Base-by-base conservation (phyloP, 30 jellyfish, hydroid and myxozoan species). In the Nemopilema nomurai region DNA sequence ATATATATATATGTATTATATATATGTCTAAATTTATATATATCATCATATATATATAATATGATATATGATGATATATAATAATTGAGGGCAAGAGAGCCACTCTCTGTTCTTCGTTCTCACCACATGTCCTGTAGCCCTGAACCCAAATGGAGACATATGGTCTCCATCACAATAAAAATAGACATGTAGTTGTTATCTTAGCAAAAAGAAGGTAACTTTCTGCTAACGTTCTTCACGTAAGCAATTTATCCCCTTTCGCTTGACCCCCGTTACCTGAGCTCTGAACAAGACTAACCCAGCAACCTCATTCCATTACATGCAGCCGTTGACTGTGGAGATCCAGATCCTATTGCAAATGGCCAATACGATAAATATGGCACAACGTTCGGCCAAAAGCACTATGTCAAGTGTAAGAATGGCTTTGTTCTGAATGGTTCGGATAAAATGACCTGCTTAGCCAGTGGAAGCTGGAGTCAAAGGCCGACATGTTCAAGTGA, bases 241-340 rank as follows among this genome's bases (percentile, higher is more conserved):
- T 41, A 3, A 3, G 57, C 57, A 41, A 41, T 41, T 6, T 13
- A 6, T 6, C 6, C 57, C 6, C 6, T 41, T 41, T 41, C 13
- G 6, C 13, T 6, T 13, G 13, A 41, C 57, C 9, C 57, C 6
- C 6, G 13, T 3, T 3, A 41, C 13, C 9, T 41, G 6, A 3
- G 57, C 57, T 3, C 6, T 41, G 9, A 41, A 41, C 13, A 13
- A 41, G n/a, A n/a, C n/a, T n/a, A 41, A 41, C 13, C 57, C 57
- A 41, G 13, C 6, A 13, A 41, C 57, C 6, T 41, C n/a, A n/a
- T n/a, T n/a, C n/a, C n/a, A n/a, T 41, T 41, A 3, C 57, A n/a
- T 19, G 19, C 52, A 84, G 96, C 27, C 65, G 90, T 87, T 79
- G 87, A 77, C 51, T 87, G 96, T 53, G 91, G 96, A 50, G 68